phyloP scores from a whole-genome alignment of 2,797 vertebrate species.

The Falco biarmicus region DNA sequence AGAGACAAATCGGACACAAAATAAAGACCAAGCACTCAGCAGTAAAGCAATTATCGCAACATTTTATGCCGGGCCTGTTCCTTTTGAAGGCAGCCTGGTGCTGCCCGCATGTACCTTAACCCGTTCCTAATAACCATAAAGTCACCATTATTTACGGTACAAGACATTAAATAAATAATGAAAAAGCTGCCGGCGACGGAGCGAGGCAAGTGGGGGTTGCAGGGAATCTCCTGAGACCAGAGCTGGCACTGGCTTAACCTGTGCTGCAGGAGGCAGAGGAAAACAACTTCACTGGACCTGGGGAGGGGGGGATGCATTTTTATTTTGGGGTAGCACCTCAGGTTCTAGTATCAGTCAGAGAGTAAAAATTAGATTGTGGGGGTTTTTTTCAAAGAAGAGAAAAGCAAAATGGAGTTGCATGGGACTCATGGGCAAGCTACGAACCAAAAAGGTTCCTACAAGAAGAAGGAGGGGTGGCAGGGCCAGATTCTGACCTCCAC shows the following conservation, averaged over 20 bases:
- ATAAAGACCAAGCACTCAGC: slow-evolving; percentile 93
- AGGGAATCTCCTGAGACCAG: slow-evolving; percentile 62
- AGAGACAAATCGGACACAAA: slow-evolving; percentile 99
- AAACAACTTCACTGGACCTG: not conserved
- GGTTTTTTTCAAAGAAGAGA: not conserved
- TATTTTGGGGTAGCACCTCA: slow-evolving; percentile 13
- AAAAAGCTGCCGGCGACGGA: slow-evolving; percentile 77
- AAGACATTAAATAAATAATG: slow-evolving; percentile 98
- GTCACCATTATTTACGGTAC: slow-evolving; percentile 99
- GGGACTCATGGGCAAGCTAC: not conserved
- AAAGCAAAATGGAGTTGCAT: not conserved
- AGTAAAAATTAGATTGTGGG: slow-evolving; percentile 10
- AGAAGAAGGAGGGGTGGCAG: not conserved
- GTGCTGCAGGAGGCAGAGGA: slow-evolving; percentile 26
- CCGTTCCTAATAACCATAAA: slow-evolving; percentile 99
- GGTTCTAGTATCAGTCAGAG: not conserved
- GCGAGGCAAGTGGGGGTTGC: slow-evolving; percentile 70
- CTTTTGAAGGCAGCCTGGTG: slow-evolving; percentile 91
- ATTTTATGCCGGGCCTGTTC: slow-evolving; percentile 95
- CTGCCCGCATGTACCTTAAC: slow-evolving; percentile 94
- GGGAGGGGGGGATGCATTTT: not conserved
- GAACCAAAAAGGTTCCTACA: not conserved
- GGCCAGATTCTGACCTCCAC: not conserved
- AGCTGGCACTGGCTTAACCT: slow-evolving; percentile 70
- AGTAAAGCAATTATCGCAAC: slow-evolving; percentile 99